These are phyloP conservation scores for Pemphigus obesinymphae DNA, from an alignment of 1,140 invertebrate species.

Conservation along the genomic window DNA sequence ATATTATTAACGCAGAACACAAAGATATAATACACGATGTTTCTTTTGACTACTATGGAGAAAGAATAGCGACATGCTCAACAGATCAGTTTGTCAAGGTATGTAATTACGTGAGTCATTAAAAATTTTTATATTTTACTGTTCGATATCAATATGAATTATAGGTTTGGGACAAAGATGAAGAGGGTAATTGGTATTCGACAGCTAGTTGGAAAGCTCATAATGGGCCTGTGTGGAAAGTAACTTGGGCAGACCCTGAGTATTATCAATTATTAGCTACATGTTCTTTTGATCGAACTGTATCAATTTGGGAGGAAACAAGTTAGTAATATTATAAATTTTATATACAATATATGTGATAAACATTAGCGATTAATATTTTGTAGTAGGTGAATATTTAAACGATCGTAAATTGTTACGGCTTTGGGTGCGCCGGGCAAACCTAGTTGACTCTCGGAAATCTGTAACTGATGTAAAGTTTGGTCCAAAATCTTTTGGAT, in stretches of 20 bases:
- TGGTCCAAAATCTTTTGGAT: slow-evolving; percentile 88
- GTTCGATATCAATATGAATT: too few relatives aligned
- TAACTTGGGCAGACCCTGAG: slow-evolving; percentile 96
- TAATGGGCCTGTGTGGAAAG: slow-evolving; percentile 96
- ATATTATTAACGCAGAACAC: slow-evolving; percentile 85
- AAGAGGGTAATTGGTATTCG: slow-evolving; percentile 78
- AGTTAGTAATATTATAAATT: slow-evolving; percentile 55
- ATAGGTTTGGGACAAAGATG: slow-evolving; percentile 90
- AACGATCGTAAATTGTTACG: slow-evolving; percentile 47
- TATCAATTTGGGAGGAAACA: slow-evolving; percentile 96
- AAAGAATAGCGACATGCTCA: slow-evolving; percentile 94
- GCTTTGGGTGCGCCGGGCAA: slow-evolving; percentile 87
- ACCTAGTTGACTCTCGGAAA: slow-evolving; percentile 85
- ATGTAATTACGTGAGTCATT: too few relatives aligned
- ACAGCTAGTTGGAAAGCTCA: slow-evolving; percentile 94
- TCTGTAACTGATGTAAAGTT: slow-evolving; percentile 95
- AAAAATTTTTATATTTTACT: too few relatives aligned
- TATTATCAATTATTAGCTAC: slow-evolving; percentile 96
- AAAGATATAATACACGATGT: slow-evolving; percentile 98
- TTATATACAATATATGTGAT: too few relatives aligned
- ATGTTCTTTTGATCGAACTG: slow-evolving; percentile 95
- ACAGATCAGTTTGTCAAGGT: slow-evolving; percentile 96
- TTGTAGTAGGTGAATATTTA: slow-evolving; percentile 35
- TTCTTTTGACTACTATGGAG: slow-evolving; percentile 93
- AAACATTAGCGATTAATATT: too few relatives aligned